phyloP scores from a whole-genome alignment of 1,140 invertebrate genomes.

The Pantala flavescens region DNA sequence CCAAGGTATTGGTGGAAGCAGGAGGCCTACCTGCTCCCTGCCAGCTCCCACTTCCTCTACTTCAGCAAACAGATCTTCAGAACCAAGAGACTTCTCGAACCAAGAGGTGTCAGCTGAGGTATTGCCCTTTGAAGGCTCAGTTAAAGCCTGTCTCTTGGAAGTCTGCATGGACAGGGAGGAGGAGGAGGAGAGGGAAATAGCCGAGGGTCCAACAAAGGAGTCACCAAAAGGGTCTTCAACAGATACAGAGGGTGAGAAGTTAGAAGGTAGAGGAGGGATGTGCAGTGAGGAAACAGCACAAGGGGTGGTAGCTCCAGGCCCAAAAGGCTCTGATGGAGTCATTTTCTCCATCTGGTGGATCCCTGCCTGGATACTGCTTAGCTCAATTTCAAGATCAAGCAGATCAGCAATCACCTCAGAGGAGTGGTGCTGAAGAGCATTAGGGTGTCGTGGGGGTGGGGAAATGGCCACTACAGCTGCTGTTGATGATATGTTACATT shows the following conservation, averaged over 20 bases:
- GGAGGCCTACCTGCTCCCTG: slow-evolving; percentile 1
- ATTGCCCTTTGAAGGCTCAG: neutral
- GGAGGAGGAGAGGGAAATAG: slow-evolving; percentile 23
- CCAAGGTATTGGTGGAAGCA: neutral
- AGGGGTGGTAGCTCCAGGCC: slow-evolving; percentile 36
- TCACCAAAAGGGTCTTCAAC: slow-evolving; percentile 60
- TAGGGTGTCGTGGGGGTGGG: slow-evolving; percentile 12
- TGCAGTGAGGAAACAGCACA: slow-evolving; percentile 25
- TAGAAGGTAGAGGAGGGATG: slow-evolving; percentile 32
- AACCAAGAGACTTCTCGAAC: neutral
- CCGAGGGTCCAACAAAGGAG: slow-evolving; percentile 52
- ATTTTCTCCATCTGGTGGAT: slow-evolving; percentile 78
- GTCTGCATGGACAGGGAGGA: neutral
- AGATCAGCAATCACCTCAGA: slow-evolving; percentile 62
- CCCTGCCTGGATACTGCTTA: slow-evolving; percentile 78
- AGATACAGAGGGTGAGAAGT: slow-evolving; percentile 32
- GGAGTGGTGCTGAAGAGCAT: slow-evolving; percentile 22
- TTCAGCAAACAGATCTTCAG: neutral
- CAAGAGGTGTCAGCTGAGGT: neutral
- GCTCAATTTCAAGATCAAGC: slow-evolving; percentile 85
- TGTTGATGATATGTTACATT: neutral
- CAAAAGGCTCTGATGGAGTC: slow-evolving; percentile 57
- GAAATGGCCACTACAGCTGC: slow-evolving; percentile 29
- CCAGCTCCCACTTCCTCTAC: neutral
- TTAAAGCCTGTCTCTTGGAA: neutral